Evolutionary conservation across 2,888 invertebrate genomes (phyloP).

Genomic region (Metellina segmentata): DNA sequence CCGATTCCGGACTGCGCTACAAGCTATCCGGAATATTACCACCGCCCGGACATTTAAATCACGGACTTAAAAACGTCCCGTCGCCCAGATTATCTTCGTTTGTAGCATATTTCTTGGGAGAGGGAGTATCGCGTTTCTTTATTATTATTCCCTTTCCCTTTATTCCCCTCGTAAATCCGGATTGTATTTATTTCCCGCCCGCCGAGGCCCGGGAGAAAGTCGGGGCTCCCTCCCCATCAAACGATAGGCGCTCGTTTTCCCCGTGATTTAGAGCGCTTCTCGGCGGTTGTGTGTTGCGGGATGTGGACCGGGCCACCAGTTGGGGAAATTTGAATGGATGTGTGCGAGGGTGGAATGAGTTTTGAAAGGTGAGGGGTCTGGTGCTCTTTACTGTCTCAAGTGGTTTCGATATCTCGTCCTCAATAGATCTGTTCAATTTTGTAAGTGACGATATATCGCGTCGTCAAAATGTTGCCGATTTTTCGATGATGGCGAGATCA

Average conservation of each 20-base stretch:
- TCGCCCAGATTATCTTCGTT: slow-evolving; percentile 44
- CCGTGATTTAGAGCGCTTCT: background rate
- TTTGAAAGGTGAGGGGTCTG: too few species aligned
- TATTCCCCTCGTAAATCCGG: slow-evolving; percentile 14
- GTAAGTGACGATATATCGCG: too few species aligned
- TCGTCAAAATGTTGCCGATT: too few species aligned
- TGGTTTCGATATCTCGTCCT: too few species aligned
- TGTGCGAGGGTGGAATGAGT: too few species aligned
- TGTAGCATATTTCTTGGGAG: slow-evolving; percentile 1
- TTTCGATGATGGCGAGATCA: too few species aligned
- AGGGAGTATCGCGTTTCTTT: slow-evolving; percentile 23
- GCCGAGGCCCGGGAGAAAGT: background rate
- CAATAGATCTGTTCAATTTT: too few species aligned
- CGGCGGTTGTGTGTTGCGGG: background rate
- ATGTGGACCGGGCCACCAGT: too few species aligned
- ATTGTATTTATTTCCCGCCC: background rate
- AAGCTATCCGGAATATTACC: slow-evolving; percentile 1
- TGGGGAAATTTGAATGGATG: too few species aligned
- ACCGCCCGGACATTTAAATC: slow-evolving; percentile 35
- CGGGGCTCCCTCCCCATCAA: too few species aligned
- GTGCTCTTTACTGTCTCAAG: too few species aligned
- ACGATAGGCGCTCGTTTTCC: background rate
- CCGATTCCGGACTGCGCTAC: slow-evolving; percentile 14
- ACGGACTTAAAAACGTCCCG: slow-evolving; percentile 33
- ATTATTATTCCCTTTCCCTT: background rate